Percentiles rank a stretch among this genome's conserved stretches.
phyloP scores from a whole-genome alignment of 2,113 vertebrate genomes.

The Sclerurus mexicanus region DNA sequence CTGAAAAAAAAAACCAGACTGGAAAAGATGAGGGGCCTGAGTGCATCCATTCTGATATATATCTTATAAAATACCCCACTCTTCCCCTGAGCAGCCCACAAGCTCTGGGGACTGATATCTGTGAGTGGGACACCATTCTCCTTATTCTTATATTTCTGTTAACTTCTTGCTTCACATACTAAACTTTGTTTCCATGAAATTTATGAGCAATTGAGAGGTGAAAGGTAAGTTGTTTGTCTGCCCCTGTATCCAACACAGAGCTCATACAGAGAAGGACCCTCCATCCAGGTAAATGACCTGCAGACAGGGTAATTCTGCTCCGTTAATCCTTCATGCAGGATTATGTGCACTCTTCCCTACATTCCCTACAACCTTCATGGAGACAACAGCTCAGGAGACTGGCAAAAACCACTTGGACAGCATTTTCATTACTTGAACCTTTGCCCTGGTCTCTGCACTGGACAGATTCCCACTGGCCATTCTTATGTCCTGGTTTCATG shows the following conservation, averaged over 20 bases:
- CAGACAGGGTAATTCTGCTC: not conserved
- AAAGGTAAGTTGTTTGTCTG: not conserved
- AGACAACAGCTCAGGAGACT: not conserved
- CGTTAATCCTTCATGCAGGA: not conserved
- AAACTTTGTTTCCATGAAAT: not conserved
- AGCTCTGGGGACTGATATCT: not conserved
- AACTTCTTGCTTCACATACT: not conserved
- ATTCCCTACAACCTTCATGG: not conserved
- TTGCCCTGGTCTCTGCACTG: not conserved
- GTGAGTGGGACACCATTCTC: not conserved
- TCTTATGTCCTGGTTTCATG: not conserved
- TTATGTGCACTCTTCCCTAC: not conserved
- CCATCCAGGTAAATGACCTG: accelerated
- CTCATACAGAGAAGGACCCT: not conserved
- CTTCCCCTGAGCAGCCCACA: not conserved
- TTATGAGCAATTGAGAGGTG: not conserved
- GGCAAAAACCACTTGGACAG: not conserved
- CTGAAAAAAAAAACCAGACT: not conserved
- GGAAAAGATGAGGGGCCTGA: not conserved
- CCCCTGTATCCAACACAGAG: not conserved
- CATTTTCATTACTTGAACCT: not conserved
- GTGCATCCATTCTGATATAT: not conserved
- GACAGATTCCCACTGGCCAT: not conserved
- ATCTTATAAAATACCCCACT: not conserved
- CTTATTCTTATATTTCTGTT: not conserved